Evolutionary conservation across 2,113 vertebrate genomes (phyloP), one percentile per base, ranked within the genome.

Genomic region (Nothoprocta perdicaria): DNA sequence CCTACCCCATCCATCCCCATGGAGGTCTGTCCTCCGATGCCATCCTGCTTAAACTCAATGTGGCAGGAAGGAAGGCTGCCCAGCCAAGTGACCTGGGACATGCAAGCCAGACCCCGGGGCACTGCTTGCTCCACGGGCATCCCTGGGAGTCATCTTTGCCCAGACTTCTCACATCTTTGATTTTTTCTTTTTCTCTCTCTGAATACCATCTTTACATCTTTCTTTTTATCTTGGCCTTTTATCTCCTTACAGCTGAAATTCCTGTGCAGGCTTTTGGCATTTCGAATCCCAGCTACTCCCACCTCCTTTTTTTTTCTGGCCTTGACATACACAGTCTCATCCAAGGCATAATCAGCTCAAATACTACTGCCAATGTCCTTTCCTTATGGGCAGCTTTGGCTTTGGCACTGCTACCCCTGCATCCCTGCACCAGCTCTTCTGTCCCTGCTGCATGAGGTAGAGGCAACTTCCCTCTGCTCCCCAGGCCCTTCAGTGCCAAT

Each of bases 271-370:
- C 63, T 95, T 89, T 81, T 84, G 81, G 75, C 72, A 85, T 95
- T 93, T 95, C 0, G 0, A 60, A 85, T 89, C 77, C 89, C 65
- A 87, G 65, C 61, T 94, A 88, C 87, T 91, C 89, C 91, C 68
- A 80, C 79, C 16, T 89, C 61, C 69, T 93, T 90, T 94, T 92
- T 92, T 92, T 62, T 86, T 46, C 61, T 84, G 91, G 57, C 82
- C 87, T 85, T 1, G 1, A 80, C 40, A 84, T 91, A 57, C 68
- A 57, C 82, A 80, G 18, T 76, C 61, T 83, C 40, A 57, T 90
- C 57, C 75, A 89, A 50, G 35, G 80, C 84, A 14, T 58, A 76
- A 38, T 71, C 73, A 83, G 61, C 52, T 76, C 2, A 3, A 89
- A 63, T 46, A 53, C 26, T 74, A 68, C 87, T 53, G 8, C 0